phyloP scores from a whole-genome alignment of 2,797 vertebrate species.

The Rhodeus uyekii region DNA sequence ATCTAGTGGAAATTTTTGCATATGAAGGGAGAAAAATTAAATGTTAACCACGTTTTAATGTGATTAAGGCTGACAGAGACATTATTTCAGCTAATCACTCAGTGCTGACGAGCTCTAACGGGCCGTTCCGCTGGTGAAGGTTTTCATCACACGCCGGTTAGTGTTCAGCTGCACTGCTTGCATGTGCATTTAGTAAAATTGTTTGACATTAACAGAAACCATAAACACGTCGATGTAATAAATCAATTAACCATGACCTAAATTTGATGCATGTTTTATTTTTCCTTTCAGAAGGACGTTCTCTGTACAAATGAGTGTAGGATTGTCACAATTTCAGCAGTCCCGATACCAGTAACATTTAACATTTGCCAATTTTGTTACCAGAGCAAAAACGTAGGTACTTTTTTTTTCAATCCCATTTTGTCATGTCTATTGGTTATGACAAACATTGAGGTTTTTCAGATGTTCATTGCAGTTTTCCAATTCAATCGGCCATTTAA shows the following conservation, averaged over 20 bases:
- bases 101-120: constrained; percentile 91
- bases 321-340: neutral
- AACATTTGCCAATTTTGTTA: neutral
- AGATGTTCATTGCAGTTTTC: no score
- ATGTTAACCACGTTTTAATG: constrained; percentile 99
- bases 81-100: constrained; percentile 99
- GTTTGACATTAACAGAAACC: constrained; percentile 34
- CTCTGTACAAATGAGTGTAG: neutral
- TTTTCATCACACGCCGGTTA: constrained; percentile 81
- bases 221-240: constrained; percentile 31
- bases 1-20: constrained; percentile 99
- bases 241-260: constrained; percentile 35
- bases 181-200: constrained; percentile 26
- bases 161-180: constrained; percentile 4
- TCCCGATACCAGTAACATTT: neutral
- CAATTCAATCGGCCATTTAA: neutral
- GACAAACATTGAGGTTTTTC: neutral
- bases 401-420: neutral
- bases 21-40: constrained; percentile 99
- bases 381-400: neutral
- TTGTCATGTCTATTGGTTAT: neutral
- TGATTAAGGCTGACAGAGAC: constrained; percentile 99
- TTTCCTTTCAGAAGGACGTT: neutral
- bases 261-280: neutral
- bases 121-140: constrained; percentile 61